Conservation (phyloP, 2,113 vertebrate species). For the Canis aureus region DNA sequence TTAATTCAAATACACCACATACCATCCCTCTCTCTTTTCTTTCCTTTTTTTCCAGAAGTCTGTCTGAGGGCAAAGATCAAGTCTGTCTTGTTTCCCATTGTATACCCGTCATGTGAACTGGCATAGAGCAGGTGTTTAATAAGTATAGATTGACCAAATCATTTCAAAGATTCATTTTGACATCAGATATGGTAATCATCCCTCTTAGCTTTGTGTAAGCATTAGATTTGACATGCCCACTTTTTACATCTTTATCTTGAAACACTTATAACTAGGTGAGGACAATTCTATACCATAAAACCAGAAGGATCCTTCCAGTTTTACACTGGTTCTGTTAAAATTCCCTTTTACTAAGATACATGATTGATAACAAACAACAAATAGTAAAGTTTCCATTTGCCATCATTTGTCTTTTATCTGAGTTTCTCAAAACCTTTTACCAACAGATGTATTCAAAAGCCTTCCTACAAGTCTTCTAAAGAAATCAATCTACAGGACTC, state of each 20-base stretch:
- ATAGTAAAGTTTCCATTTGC: neutral
- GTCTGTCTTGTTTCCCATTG: neutral
- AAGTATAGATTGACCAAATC: neutral
- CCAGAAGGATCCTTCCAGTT: neutral
- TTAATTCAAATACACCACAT: neutral
- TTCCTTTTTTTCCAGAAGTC: neutral
- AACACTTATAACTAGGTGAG: neutral
- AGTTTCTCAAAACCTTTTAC: constrained; percentile 21
- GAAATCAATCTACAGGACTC: neutral
- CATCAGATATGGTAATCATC: neutral
- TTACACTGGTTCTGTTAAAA: neutral
- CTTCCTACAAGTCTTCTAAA: constrained; percentile 19
- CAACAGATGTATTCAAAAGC: constrained; percentile 32
- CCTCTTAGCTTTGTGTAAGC: neutral
- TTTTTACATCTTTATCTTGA: neutral
- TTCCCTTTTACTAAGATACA: neutral
- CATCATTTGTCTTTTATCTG: constrained; percentile 24
- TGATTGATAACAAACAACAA: neutral
- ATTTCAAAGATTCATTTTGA: neutral
- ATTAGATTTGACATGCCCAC: neutral
- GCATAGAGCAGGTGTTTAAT: neutral
- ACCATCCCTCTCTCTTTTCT: neutral
- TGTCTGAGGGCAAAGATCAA: neutral
- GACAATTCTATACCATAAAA: neutral
- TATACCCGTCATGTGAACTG: neutral